These are phyloP conservation scores for Cuculus canorus DNA, from an alignment of 2,797 vertebrate genomes.

Conservation along the genomic window DNA sequence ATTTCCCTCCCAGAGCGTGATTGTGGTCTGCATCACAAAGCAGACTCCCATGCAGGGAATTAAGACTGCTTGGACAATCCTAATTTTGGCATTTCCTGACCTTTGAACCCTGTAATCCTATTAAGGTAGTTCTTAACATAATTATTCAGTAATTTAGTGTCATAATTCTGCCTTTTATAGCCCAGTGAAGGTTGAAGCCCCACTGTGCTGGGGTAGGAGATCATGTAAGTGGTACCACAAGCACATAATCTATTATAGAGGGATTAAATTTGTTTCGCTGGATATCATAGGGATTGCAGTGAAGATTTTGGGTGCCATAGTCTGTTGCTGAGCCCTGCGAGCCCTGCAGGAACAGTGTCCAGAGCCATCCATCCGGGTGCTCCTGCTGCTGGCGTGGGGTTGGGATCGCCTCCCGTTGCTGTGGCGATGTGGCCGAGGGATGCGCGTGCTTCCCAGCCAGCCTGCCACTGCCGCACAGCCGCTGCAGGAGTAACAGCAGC, in stretches of 20 bases:
- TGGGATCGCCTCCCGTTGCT: rapidly evolving
- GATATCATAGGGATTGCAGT: neutral
- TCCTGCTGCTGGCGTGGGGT: neutral
- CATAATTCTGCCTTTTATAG: constrained; percentile 27
- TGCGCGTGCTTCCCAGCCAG: neutral
- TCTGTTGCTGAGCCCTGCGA: neutral
- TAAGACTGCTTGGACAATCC: constrained; percentile 2
- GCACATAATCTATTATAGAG: neutral
- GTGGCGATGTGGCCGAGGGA: neutral
- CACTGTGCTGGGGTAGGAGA: neutral
- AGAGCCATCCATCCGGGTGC: neutral
- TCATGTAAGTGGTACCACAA: neutral
- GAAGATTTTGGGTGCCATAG: neutral
- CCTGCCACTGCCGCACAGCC: neutral
- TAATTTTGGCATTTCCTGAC: constrained; percentile 50
- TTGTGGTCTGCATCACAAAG: neutral
- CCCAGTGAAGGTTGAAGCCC: neutral
- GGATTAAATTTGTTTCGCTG: neutral
- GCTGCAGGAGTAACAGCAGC: neutral
- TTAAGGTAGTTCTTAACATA: constrained; percentile 34
- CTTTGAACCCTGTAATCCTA: constrained; percentile 57
- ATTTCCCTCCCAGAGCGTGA: neutral
- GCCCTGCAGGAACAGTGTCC: neutral
- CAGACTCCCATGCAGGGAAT: neutral
- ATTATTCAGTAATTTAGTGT: constrained; percentile 24